phyloP scores from a whole-genome alignment of 2,888 invertebrate species.

The Machimus rusticus region DNA sequence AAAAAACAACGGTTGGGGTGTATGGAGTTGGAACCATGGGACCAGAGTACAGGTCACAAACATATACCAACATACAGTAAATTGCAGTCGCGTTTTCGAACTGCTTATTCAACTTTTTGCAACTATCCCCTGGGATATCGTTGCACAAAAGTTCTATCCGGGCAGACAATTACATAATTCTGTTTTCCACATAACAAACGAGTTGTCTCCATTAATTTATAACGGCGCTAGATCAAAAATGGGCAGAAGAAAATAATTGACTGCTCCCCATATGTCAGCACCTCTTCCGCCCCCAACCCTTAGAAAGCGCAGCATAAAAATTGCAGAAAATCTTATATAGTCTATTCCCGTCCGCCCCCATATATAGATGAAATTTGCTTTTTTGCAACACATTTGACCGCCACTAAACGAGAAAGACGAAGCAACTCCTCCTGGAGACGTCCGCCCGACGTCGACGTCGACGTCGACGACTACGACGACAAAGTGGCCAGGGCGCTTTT shows the following conservation, averaged over 20 bases:
- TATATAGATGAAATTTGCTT: conserved; percentile 10
- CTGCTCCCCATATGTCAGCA: neutral
- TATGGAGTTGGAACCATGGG: neutral
- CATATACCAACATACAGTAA: neutral
- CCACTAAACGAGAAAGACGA: neutral
- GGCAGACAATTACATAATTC: neutral
- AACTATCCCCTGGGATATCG: neutral
- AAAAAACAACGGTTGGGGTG: neutral
- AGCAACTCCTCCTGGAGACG: neutral
- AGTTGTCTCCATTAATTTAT: neutral
- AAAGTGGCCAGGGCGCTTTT: neutral
- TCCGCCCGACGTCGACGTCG: neutral
- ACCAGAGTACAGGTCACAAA: neutral
- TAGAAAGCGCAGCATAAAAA: neutral
- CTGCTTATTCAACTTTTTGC: neutral
- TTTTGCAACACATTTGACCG: conserved; percentile 15
- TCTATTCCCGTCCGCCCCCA: neutral
- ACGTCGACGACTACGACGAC: neutral
- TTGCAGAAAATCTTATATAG: neutral
- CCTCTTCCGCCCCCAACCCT: neutral
- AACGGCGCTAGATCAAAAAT: neutral
- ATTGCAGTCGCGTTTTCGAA: neutral
- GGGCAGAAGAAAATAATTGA: neutral
- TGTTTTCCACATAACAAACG: neutral
- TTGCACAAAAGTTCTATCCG: neutral